Evolutionary conservation across 2,888 invertebrate species (phyloP).

Genomic region (Pediacus dermestoides): DNA sequence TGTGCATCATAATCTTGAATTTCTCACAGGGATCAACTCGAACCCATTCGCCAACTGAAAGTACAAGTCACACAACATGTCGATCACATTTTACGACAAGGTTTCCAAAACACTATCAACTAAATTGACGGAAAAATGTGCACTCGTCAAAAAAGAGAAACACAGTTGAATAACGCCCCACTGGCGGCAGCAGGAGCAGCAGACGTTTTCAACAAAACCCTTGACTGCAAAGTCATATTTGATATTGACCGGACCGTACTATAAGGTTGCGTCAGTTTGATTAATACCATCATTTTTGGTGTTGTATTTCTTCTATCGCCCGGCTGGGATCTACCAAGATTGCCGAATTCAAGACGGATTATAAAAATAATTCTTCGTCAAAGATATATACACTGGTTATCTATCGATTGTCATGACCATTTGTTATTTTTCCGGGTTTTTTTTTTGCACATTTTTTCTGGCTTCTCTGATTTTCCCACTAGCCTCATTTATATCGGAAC

Average conservation of each 20-base stretch:
- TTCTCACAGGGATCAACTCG: too few species aligned
- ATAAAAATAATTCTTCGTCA: not conserved
- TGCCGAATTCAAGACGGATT: constrained; percentile 1
- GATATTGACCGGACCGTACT: constrained; percentile 2
- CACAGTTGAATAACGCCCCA: not conserved
- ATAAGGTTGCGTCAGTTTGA: constrained; percentile 1
- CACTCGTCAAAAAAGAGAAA: not conserved
- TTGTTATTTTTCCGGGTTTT: not conserved
- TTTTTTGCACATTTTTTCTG: not conserved
- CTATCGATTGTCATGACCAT: too few species aligned
- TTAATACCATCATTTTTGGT: constrained; percentile 2
- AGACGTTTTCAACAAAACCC: not conserved
- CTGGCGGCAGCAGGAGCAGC: constrained; percentile 1
- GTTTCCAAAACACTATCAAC: constrained; percentile 27
- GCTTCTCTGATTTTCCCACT: not conserved
- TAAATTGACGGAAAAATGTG: constrained; percentile 37
- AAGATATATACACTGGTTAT: too few species aligned
- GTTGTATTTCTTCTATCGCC: not conserved
- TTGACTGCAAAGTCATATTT: not conserved
- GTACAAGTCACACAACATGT: too few species aligned
- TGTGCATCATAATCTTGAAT: too few species aligned
- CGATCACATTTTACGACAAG: constrained; percentile 20
- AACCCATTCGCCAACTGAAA: too few species aligned
- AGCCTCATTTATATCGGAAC: too few species aligned
- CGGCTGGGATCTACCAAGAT: not conserved